Conservation (phyloP, 2,113 vertebrate species). For the Nyctereutes procyonoides region DNA sequence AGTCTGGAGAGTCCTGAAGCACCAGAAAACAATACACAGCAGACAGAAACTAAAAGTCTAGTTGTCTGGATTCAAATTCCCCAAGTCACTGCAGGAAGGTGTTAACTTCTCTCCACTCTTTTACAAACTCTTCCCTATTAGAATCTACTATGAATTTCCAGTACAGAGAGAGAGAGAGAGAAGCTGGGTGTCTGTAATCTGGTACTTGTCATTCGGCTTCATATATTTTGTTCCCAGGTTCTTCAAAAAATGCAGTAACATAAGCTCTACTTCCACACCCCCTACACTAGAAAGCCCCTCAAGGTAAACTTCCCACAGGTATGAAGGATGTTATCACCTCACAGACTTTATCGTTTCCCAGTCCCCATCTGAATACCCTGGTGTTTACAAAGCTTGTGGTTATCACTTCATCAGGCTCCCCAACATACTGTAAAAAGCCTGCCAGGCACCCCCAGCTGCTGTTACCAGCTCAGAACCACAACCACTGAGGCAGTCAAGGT, state of each 20-base stretch:
- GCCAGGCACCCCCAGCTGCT: not conserved
- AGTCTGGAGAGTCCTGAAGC: not conserved
- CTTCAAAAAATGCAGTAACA: constrained; percentile 17
- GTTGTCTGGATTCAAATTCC: not conserved
- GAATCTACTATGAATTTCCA: not conserved
- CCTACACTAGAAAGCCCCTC: not conserved
- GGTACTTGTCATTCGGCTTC: not conserved
- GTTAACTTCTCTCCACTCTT: not conserved
- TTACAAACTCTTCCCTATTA: not conserved
- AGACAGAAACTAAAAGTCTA: not conserved
- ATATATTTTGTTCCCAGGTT: constrained; percentile 5
- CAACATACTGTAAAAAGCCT: not conserved
- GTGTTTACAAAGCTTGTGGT: not conserved
- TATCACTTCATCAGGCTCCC: not conserved
- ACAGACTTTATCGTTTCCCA: not conserved
- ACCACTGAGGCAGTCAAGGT: no score
- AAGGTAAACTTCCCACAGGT: not conserved
- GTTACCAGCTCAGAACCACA: not conserved
- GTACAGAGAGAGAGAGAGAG: not conserved
- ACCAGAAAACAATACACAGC: not conserved
- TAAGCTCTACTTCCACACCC: not conserved
- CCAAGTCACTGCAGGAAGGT: not conserved
- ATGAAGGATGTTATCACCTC: not conserved
- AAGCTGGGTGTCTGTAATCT: not conserved
- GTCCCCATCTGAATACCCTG: not conserved